These are phyloP conservation scores for Gorsachius magnificus DNA, from an alignment of 2,797 vertebrate species.

Conservation along the genomic window DNA sequence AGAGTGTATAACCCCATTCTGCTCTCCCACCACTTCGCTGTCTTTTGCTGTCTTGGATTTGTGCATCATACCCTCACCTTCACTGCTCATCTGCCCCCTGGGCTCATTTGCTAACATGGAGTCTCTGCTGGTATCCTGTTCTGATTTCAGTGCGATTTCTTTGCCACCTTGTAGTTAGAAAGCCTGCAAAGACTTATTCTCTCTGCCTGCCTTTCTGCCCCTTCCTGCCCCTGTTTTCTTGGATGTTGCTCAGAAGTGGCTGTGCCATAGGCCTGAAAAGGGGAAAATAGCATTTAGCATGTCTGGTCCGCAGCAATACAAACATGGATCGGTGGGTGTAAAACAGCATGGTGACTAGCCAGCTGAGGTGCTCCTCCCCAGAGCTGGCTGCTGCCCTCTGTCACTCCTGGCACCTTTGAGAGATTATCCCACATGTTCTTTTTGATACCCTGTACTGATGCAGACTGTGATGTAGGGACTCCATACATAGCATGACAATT, in stretches of 20 bases:
- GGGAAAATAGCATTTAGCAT: not conserved
- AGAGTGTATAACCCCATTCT: not conserved
- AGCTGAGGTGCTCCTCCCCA: not conserved
- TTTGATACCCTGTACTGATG: not conserved
- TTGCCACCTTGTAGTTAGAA: not conserved
- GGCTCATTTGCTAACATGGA: not conserved
- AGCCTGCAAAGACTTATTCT: not conserved
- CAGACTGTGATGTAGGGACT: not conserved
- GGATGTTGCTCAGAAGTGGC: not conserved
- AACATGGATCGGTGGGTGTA: not conserved
- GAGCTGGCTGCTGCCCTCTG: not conserved
- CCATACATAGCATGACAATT: not conserved
- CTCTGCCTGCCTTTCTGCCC: not conserved
- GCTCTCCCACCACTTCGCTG: not conserved
- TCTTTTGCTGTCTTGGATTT: not conserved
- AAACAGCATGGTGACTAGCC: not conserved
- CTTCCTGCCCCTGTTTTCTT: not conserved
- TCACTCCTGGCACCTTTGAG: not conserved
- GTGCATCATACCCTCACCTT: not conserved
- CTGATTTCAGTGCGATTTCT: not conserved
- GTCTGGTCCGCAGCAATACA: not conserved
- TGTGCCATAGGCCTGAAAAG: not conserved
- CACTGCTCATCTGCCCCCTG: not conserved
- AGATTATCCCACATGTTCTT: not conserved
- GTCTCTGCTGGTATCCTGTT: not conserved